Evolutionary conservation across 2,797 vertebrate species (phyloP).

Genomic region (Gadopsis bispinosus): DNA sequence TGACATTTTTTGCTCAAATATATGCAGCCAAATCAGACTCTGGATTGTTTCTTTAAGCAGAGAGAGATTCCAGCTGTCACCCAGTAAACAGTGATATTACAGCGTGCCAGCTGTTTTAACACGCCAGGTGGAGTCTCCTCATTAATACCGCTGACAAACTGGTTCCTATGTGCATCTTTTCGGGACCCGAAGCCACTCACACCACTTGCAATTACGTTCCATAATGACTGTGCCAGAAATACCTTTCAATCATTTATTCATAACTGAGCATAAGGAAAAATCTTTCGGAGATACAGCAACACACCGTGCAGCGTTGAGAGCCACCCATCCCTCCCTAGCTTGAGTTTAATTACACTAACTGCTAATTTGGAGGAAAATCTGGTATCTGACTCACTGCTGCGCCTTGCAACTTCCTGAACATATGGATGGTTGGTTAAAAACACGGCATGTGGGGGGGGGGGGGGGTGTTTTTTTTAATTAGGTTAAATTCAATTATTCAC

Average conservation of each 20-base stretch:
- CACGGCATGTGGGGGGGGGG: neutral
- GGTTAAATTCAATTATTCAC: conserved; percentile 35
- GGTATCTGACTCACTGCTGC: conserved; percentile 52
- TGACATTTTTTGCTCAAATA: neutral
- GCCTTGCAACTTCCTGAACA: conserved; percentile 63
- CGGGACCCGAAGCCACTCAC: conserved; percentile 59
- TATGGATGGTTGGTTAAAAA: conserved; percentile 71
- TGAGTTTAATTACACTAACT: conserved; percentile 71
- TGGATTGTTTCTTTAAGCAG: conserved; percentile 1
- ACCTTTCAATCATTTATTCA: conserved; percentile 64
- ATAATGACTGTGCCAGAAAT: conserved; percentile 71
- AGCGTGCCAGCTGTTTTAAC: conserved; percentile 72
- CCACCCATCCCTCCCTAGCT: conserved; percentile 18
- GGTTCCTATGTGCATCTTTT: conserved; percentile 72
- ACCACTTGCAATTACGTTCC: conserved; percentile 73
- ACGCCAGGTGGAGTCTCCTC: conserved; percentile 80
- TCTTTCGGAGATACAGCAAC: conserved; percentile 50
- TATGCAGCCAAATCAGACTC: neutral
- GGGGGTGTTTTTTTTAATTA: conserved; percentile 24
- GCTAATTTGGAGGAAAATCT: conserved; percentile 77
- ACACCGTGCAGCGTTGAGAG: neutral
- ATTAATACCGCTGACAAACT: conserved; percentile 79
- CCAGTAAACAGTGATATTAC: conserved; percentile 48
- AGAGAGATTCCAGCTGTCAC: conserved; percentile 59
- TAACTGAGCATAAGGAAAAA: conserved; percentile 66